phyloP scores from a whole-genome alignment of 2,113 vertebrate genomes.

The Apodemus sylvaticus region DNA sequence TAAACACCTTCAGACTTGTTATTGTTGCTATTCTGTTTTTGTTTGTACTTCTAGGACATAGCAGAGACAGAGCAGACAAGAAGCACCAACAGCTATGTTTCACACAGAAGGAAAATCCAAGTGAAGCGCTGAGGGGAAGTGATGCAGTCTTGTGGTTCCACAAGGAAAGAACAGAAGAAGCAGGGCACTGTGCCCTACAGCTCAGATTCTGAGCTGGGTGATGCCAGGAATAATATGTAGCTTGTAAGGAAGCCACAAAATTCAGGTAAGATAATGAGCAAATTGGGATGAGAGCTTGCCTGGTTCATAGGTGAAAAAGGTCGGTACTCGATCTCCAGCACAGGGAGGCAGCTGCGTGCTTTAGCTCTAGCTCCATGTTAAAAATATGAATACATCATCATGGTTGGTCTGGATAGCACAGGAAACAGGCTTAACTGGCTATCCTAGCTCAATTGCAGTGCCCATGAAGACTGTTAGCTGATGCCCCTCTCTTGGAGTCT shows the following conservation, averaged over 20 bases:
- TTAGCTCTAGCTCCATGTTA: not conserved
- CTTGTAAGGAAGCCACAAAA: not conserved
- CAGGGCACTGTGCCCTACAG: not conserved
- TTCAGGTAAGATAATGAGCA: not conserved
- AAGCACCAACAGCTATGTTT: not conserved
- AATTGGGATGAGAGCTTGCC: not conserved
- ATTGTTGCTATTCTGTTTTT: not conserved
- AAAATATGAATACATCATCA: not conserved
- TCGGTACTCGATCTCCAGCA: not conserved
- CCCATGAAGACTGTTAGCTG: not conserved
- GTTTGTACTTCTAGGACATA: not conserved
- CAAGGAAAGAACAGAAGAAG: not conserved
- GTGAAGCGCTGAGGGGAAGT: not conserved
- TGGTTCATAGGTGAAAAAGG: not conserved
- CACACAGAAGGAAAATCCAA: not conserved
- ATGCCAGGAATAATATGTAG: not conserved
- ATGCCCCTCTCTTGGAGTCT: not conserved
- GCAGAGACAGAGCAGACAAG: not conserved
- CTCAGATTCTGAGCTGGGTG: not conserved
- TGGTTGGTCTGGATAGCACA: not conserved
- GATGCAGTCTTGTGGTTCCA: not conserved
- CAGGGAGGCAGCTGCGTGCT: not conserved
- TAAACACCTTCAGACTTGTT: not conserved
- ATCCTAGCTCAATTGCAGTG: not conserved
- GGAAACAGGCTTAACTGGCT: not conserved